These are phyloP conservation scores for Lepidocyrtoides sp. DNA, from an alignment of 2,888 invertebrate genomes.

Conservation along the genomic window DNA sequence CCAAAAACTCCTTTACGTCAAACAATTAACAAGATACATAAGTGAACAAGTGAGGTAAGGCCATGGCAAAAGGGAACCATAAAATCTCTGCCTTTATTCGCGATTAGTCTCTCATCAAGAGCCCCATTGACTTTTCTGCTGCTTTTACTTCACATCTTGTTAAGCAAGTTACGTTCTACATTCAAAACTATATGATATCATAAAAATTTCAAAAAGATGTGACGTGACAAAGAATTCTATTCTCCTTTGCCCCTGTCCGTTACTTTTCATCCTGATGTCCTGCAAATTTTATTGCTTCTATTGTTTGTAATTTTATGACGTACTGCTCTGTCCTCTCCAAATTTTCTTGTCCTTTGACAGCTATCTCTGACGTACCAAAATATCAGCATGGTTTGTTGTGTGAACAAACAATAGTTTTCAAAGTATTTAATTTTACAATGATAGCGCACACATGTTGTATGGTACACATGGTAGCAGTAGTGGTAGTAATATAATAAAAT, in stretches of 20 bases:
- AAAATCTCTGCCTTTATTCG: not conserved
- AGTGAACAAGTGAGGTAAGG: constrained; percentile 15
- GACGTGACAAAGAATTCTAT: constrained; percentile 20
- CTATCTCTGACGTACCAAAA: not conserved
- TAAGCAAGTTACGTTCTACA: constrained; percentile 55
- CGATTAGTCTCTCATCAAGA: too few relatives aligned
- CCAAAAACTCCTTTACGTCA: not conserved
- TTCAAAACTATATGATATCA: not conserved
- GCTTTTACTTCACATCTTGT: constrained; percentile 41
- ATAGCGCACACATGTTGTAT: not conserved
- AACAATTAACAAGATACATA: too few relatives aligned
- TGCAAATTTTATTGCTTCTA: constrained; percentile 20
- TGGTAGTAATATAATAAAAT: not conserved
- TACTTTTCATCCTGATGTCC: constrained; percentile 8
- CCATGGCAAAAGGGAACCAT: constrained; percentile 45
- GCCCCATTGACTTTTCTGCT: not conserved
- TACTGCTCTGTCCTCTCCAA: not conserved
- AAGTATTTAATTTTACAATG: not conserved
- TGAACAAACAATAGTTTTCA: constrained; percentile 40
- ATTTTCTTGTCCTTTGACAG: not conserved
- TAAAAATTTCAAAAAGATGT: constrained; percentile 38
- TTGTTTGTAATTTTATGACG: constrained; percentile 30
- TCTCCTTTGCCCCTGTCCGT: not conserved
- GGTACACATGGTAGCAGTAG: not conserved
- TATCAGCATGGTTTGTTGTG: not conserved